phyloP scores from a whole-genome alignment of 2,797 vertebrate genomes.

The Chelonia mydas region DNA sequence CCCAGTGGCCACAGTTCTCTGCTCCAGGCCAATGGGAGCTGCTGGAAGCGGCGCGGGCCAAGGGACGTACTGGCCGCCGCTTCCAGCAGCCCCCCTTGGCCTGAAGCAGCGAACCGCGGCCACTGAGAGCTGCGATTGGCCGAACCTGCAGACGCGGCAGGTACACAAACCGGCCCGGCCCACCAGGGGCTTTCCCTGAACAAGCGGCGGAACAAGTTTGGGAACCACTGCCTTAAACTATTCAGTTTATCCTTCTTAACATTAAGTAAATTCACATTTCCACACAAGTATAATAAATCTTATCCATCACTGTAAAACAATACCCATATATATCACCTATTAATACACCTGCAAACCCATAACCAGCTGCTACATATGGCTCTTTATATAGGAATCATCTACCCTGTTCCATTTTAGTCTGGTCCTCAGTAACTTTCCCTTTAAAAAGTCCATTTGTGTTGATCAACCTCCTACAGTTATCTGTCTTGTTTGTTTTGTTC shows the following conservation, averaged over 20 bases:
- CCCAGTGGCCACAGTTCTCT: too few relatives aligned
- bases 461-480: not conserved
- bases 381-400: not conserved
- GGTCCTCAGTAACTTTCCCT: not conserved
- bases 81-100: too few relatives aligned
- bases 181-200: too few relatives aligned
- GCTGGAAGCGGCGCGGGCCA: too few relatives aligned
- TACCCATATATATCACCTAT: not conserved
- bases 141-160: too few relatives aligned
- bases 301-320: not conserved
- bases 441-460: not conserved
- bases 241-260: not conserved
- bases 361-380: not conserved
- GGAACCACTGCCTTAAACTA: not conserved
- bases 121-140: too few relatives aligned
- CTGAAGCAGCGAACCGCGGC: too few relatives aligned
- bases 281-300: not conserved
- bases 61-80: too few relatives aligned
- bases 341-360: not conserved
- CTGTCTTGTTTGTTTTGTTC: not conserved
- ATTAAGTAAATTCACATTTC: not conserved
- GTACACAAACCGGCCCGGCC: too few relatives aligned
- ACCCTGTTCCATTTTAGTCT: not conserved
- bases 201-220: too few relatives aligned
- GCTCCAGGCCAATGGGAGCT: too few relatives aligned